Conservation (phyloP, 2,113 vertebrate genomes). For the Sterna hirundo region DNA sequence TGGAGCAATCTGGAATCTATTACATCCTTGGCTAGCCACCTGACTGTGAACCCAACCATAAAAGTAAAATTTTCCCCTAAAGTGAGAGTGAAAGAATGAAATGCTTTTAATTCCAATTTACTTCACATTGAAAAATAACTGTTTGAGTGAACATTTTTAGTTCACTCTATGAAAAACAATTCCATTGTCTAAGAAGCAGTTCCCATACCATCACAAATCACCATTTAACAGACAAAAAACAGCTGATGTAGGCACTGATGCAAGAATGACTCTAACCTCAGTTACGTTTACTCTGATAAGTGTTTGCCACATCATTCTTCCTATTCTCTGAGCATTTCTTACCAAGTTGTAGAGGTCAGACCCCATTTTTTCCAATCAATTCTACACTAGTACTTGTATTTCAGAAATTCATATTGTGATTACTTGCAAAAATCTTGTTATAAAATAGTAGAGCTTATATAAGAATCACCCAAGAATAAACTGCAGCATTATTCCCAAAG, state of each 20-base stretch:
- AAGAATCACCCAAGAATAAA: not conserved
- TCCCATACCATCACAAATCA: not conserved
- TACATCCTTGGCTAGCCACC: not conserved
- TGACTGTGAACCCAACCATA: accelerated
- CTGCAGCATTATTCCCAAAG: not conserved
- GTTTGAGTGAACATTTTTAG: not conserved
- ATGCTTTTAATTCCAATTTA: not conserved
- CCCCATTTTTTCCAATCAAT: not conserved
- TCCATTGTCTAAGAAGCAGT: not conserved
- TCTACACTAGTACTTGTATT: not conserved
- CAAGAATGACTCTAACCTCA: not conserved
- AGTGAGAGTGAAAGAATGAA: not conserved
- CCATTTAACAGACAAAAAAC: not conserved
- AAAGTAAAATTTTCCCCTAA: not conserved
- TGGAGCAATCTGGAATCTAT: not conserved
- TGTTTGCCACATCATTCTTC: not conserved
- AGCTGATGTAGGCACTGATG: not conserved
- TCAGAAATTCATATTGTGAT: not conserved
- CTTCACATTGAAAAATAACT: not conserved
- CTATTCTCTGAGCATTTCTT: not conserved
- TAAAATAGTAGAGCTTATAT: not conserved
- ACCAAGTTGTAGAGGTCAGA: not conserved
- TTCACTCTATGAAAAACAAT: not conserved
- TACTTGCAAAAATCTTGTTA: not conserved
- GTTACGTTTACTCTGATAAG: not conserved